phyloP scores from a whole-genome alignment of 1,140 invertebrate genomes.

The Trypoxylus dichotomus region DNA sequence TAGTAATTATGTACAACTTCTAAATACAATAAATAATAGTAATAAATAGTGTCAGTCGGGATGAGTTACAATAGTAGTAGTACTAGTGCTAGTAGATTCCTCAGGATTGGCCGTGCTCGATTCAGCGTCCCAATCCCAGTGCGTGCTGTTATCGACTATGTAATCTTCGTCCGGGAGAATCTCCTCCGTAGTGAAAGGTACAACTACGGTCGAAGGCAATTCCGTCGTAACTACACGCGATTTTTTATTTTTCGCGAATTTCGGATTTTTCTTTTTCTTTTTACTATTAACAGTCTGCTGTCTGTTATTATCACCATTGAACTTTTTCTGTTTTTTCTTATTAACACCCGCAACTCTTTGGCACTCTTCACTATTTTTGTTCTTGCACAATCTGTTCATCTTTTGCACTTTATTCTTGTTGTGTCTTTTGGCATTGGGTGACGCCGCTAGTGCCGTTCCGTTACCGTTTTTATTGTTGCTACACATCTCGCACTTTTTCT shows the following conservation, averaged over 20 bases:
- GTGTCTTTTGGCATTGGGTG: conserved; percentile 29
- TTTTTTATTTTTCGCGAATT: conserved; percentile 46
- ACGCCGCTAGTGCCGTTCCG: conserved; percentile 22
- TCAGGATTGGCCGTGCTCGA: conserved; percentile 41
- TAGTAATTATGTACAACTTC: conserved; percentile 46
- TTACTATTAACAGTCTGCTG: conserved; percentile 44
- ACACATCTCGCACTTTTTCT: conserved; percentile 41
- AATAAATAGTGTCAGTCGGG: conserved; percentile 51
- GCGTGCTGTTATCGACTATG: conserved; percentile 44
- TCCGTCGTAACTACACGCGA: conserved; percentile 40
- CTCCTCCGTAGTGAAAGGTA: conserved; percentile 38
- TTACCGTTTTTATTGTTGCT: conserved; percentile 40
- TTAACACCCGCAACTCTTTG: conserved; percentile 49
- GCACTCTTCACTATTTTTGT: conserved; percentile 50
- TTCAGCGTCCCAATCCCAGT: conserved; percentile 45
- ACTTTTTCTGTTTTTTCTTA: conserved; percentile 43
- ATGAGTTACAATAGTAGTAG: conserved; percentile 36
- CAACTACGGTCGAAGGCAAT: conserved; percentile 34
- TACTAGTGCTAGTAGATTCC: conserved; percentile 38
- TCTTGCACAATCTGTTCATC: conserved; percentile 47
- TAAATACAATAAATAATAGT: conserved; percentile 51
- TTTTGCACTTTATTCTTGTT: conserved; percentile 38
- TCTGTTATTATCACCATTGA: conserved; percentile 40
- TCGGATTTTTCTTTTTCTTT: conserved; percentile 47
- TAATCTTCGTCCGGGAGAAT: conserved; percentile 46